Evolutionary conservation across 1,140 invertebrate species (phyloP), one percentile per base, ranked within the genome.

Genomic region (Drosophila sucinea): DNA sequence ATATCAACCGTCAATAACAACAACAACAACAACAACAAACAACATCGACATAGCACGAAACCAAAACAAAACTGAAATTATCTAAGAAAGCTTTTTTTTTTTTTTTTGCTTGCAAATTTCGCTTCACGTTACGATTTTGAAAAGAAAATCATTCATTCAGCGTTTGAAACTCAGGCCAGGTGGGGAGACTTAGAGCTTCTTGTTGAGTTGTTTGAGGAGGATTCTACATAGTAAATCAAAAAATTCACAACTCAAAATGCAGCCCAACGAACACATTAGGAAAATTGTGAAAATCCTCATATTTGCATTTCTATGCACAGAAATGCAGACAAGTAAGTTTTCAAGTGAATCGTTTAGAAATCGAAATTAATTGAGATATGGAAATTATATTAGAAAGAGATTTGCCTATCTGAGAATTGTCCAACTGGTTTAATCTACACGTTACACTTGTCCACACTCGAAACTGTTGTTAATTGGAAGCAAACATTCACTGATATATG

Each of bases 241-340:
- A 25, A 57, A 47, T n/a, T 10, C 3, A 3, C 8, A 54, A 60
- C 3, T 2, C 8, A 54, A 60, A 56, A 91, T 91, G 90, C 90
- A 90, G 25, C 77, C 67, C 27, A 87, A 76, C 71, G 82, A 91
- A 30, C 73, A 89, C n/a, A 60, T 74, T 25, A 79, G 58, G 10
- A 79, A 68, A 57, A 56, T 91, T 2, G 68, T 87, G 25, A 91
- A 90, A 73, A 84, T 90, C 4, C 44, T 91, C 8, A 91, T 90
- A 55, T 77, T 91, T 71, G 80, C 86, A 33, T 87, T 91, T 63
- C 61, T 91, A 3, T 91, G 90, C 80, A 81, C 82, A n/a, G 90
- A 91, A 84, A 91, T 91, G 90, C 85, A 90, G 55, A 87, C 90
- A 38, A 90, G 90, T 91, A 78, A 91, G 90, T 70, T 4, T 69